phyloP scores from a whole-genome alignment of 2,888 invertebrate species.

The Odontocerum albicorne region DNA sequence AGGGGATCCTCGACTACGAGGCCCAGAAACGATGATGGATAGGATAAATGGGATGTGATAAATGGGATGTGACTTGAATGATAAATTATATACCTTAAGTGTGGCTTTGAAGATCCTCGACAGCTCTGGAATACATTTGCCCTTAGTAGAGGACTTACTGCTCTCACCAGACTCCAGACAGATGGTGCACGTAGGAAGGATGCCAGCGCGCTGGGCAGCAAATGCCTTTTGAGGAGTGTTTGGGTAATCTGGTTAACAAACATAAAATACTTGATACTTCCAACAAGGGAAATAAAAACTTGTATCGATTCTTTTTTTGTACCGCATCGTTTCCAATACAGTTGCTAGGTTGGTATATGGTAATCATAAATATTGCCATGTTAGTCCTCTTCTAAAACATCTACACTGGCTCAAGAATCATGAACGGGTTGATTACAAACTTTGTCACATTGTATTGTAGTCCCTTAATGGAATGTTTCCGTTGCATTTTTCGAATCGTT shows the following conservation, averaged over 20 bases:
- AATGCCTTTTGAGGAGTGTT: constrained; percentile 4
- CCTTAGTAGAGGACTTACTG: neutral
- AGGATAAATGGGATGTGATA: neutral
- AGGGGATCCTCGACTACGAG: no score
- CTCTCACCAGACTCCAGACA: neutral
- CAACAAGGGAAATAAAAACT: neutral
- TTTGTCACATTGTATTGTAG: no score
- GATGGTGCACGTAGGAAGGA: constrained; percentile 3
- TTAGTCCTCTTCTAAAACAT: no score
- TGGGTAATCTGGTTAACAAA: constrained; percentile 2
- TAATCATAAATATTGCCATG: neutral
- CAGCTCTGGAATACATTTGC: neutral
- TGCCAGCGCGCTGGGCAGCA: constrained; percentile 6
- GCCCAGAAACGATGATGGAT: neutral
- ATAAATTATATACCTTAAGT: neutral
- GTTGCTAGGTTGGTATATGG: no score
- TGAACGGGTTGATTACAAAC: no score
- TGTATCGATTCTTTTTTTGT: neutral
- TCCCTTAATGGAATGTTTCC: no score
- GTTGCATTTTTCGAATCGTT: no score
- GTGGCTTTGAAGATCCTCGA: constrained; percentile 7
- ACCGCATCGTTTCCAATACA: neutral
- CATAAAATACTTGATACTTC: neutral
- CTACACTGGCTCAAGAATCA: no score
- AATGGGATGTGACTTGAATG: neutral